Evolutionary conservation across 1,140 invertebrate genomes (phyloP).

Genomic region (Drosophila tsacasi): DNA sequence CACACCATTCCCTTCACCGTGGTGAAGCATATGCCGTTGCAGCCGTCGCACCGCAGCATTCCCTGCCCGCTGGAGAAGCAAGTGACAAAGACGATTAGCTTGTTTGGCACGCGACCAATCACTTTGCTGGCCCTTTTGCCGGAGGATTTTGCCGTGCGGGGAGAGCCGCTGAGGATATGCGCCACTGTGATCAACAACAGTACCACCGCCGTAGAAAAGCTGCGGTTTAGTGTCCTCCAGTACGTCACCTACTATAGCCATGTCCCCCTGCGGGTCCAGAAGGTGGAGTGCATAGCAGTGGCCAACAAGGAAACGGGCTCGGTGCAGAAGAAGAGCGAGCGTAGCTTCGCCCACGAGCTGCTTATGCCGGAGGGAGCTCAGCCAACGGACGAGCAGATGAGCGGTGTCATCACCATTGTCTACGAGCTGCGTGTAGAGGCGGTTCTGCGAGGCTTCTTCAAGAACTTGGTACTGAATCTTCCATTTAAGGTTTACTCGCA

Average conservation of each 20-base stretch:
- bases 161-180: constrained; percentile 77
- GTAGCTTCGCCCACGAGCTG: constrained; percentile 80
- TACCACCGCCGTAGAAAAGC: constrained; percentile 80
- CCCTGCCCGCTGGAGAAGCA: constrained; percentile 75
- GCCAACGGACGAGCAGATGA: constrained; percentile 69
- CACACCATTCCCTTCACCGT: constrained; percentile 77
- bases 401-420: constrained; percentile 77
- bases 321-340: constrained; percentile 80
- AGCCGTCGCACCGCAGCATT: constrained; percentile 50
- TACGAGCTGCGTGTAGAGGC: constrained; percentile 81
- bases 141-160: constrained; percentile 72
- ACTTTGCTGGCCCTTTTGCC: constrained; percentile 75
- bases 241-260: constrained; percentile 79
- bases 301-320: constrained; percentile 80
- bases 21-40: constrained; percentile 73
- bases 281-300: constrained; percentile 74
- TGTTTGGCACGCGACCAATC: constrained; percentile 80
- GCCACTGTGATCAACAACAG: constrained; percentile 81
- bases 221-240: constrained; percentile 76
- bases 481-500: constrained; percentile 78
- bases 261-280: constrained; percentile 69
- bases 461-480: constrained; percentile 78
- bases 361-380: constrained; percentile 71
- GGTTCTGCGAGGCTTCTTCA: constrained; percentile 80
- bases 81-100: constrained; percentile 81